A percentile compares a stretch with the other conserved stretches of the same genome.
These are phyloP conservation scores for Caenorhabditis macrosperma DNA, from an alignment of 2,888 invertebrate species.

Conservation along the genomic window DNA sequence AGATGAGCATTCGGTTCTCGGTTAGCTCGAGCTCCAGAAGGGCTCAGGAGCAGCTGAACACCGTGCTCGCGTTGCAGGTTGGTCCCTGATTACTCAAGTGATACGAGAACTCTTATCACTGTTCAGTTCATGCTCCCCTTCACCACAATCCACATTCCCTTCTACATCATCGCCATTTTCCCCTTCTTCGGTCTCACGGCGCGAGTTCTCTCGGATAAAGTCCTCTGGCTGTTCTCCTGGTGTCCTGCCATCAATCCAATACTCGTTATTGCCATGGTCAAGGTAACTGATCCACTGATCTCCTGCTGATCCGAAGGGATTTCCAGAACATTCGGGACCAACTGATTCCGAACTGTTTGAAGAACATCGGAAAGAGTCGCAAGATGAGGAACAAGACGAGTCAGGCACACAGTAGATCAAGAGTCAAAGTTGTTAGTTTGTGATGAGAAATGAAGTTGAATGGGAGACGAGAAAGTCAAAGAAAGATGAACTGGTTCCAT, in stretches of 20 bases:
- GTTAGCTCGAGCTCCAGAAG: slow-evolving; percentile 16
- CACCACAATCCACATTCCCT: slow-evolving; percentile 54
- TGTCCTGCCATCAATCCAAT: slow-evolving; percentile 56
- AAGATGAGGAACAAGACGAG: slow-evolving; percentile 12
- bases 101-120: not conserved
- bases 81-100: slow-evolving; percentile 7
- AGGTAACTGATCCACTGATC: slow-evolving; percentile 1
- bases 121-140: slow-evolving; percentile 54
- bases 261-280: slow-evolving; percentile 45
- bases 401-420: not conserved
- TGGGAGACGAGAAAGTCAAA: too few species aligned
- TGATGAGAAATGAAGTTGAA: not conserved
- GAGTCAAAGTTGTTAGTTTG: slow-evolving; percentile 12
- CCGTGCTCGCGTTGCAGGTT: not conserved
- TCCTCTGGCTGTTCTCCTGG: slow-evolving; percentile 50
- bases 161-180: slow-evolving; percentile 43
- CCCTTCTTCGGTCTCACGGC: slow-evolving; percentile 39
- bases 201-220: slow-evolving; percentile 9
- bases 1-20: slow-evolving; percentile 18
- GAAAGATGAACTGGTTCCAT: too few species aligned
- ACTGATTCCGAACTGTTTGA: slow-evolving; percentile 5
- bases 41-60: slow-evolving; percentile 47
- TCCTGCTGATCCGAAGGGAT: not conserved
- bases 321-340: slow-evolving; percentile 44
- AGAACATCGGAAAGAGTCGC: not conserved